Conservation (phyloP, 2,113 vertebrate species). For the Uria lomvia region DNA sequence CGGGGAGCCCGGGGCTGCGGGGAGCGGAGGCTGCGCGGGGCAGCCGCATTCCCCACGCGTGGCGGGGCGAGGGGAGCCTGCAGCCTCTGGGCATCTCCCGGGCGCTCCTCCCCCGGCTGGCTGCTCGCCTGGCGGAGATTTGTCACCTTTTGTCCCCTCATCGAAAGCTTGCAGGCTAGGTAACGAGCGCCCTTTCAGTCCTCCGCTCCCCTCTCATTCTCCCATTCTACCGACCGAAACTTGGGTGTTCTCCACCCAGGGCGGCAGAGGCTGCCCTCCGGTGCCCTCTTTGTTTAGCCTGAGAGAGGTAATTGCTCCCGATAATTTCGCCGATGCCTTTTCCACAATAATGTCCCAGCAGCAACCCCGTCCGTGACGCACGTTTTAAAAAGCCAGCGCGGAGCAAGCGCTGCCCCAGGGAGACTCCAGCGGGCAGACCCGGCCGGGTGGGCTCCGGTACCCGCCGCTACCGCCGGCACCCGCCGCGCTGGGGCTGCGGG, state of each 20-base stretch:
- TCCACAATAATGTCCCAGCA: no score
- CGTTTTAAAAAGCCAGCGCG: background rate
- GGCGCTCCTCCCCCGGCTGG: background rate
- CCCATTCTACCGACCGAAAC: background rate
- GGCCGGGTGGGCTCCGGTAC: background rate
- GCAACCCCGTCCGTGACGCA: background rate
- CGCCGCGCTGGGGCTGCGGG: background rate
- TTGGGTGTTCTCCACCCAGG: background rate
- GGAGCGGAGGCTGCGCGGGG: background rate
- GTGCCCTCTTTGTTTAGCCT: background rate
- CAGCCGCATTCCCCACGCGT: background rate
- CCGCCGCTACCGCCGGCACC: fast-evolving
- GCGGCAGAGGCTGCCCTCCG: background rate
- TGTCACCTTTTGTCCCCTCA: background rate
- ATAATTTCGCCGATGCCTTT: background rate
- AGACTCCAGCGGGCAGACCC: fast-evolving
- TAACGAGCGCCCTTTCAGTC: background rate
- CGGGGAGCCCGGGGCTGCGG: background rate
- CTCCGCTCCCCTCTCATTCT: background rate
- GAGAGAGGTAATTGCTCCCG: background rate
- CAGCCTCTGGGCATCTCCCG: background rate
- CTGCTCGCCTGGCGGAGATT: background rate
- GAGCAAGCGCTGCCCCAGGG: background rate
- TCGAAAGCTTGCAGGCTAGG: background rate
- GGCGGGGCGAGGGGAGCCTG: background rate